Percentiles rank a stretch among this genome's conserved stretches.
phyloP scores from a whole-genome alignment of 2,113 vertebrate species.

The Laticauda laticaudata region DNA sequence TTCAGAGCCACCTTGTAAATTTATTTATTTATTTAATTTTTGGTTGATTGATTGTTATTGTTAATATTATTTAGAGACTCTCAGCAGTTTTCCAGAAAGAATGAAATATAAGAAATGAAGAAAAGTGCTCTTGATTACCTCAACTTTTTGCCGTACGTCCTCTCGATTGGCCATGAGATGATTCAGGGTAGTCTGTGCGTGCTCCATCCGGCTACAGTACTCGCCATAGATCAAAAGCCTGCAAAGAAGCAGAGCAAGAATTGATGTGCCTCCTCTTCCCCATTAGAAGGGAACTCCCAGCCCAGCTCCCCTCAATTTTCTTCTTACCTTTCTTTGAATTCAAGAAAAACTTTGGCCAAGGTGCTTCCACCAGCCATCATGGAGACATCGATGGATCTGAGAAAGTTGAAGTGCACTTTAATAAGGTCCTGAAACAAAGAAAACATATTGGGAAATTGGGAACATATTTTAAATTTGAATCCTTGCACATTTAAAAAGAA shows the following conservation, averaged over 20 bases:
- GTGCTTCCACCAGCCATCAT: slow-evolving; percentile 85
- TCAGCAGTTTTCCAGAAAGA: not conserved
- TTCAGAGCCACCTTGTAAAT: not conserved
- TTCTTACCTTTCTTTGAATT: slow-evolving; percentile 92
- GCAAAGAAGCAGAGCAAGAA: slow-evolving; percentile 8
- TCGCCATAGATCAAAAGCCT: slow-evolving; percentile 96
- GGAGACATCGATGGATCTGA: slow-evolving; percentile 87
- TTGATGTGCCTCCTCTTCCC: not conserved
- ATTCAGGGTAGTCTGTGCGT: slow-evolving; percentile 90
- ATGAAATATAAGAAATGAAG: not conserved
- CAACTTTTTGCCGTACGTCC: slow-evolving; percentile 89
- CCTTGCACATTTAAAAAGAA: not conserved
- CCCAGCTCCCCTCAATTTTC: accelerated
- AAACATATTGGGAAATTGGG: not conserved
- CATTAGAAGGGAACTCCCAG: too few relatives aligned
- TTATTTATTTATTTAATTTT: too few relatives aligned
- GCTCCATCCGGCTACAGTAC: slow-evolving; percentile 97
- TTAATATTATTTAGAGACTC: not conserved
- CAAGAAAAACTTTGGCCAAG: slow-evolving; percentile 91
- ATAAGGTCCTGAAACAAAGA: slow-evolving; percentile 82
- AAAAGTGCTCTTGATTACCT: slow-evolving; percentile 73
- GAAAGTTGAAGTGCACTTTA: slow-evolving; percentile 87
- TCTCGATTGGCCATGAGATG: slow-evolving; percentile 86
- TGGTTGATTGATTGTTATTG: not conserved
- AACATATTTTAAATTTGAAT: not conserved